Conservation (phyloP, 2,888 invertebrate species). For the Acleris cristana region DNA sequence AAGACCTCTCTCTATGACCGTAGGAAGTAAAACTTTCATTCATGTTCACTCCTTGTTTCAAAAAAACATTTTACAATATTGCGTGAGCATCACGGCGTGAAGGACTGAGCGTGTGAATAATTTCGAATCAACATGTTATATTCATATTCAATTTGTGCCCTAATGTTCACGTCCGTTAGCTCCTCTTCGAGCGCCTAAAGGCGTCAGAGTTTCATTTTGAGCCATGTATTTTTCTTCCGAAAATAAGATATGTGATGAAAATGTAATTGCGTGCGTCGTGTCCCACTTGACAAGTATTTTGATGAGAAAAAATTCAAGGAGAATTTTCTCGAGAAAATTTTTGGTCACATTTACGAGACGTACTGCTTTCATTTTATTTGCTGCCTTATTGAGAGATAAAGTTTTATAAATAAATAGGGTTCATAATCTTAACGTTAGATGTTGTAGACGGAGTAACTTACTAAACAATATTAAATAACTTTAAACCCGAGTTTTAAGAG, state of each 20-base stretch:
- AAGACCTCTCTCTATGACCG: too few species aligned
- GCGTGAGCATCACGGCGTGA: background rate
- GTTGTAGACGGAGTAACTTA: too few species aligned
- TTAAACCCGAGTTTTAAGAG: too few species aligned
- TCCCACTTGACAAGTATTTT: slow-evolving; percentile 62
- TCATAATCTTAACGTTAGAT: too few species aligned
- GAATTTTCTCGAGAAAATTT: slow-evolving; percentile 30
- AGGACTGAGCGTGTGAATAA: slow-evolving; percentile 3
- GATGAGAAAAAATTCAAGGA: slow-evolving; percentile 51
- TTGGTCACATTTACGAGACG: slow-evolving; percentile 27
- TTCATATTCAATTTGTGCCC: slow-evolving; percentile 34
- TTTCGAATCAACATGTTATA: slow-evolving; percentile 13
- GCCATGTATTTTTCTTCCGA: slow-evolving; percentile 54
- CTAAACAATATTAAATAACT: too few species aligned
- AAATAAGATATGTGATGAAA: slow-evolving; percentile 64
- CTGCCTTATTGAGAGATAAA: slow-evolving; percentile 23
- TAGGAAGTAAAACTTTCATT: too few species aligned
- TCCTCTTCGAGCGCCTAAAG: slow-evolving; percentile 14
- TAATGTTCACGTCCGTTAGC: slow-evolving; percentile 16
- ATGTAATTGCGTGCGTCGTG: slow-evolving; percentile 66
- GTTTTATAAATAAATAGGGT: slow-evolving; percentile 1
- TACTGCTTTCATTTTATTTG: slow-evolving; percentile 26
- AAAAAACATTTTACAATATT: too few species aligned
- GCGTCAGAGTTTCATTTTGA: slow-evolving; percentile 50
- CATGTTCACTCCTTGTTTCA: too few species aligned